Evolutionary conservation across 1,140 invertebrate genomes (phyloP).

Genomic region (Neodiprion virginianus): DNA sequence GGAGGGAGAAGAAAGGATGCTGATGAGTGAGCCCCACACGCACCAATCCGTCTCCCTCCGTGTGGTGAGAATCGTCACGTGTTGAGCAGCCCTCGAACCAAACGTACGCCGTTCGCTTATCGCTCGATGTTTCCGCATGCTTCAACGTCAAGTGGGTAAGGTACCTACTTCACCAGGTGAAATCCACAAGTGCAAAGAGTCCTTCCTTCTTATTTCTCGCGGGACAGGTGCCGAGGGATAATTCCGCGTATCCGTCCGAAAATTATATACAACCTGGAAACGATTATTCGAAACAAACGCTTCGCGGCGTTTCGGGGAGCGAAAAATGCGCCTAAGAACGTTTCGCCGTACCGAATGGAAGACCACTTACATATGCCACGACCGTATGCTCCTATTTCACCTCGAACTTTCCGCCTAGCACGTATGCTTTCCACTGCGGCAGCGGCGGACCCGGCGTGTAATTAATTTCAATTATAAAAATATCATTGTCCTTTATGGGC

Average conservation of each 20-base stretch:
- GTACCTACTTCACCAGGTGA: neutral
- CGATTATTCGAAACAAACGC: neutral
- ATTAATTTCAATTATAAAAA: conserved; percentile 65
- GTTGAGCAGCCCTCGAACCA: neutral
- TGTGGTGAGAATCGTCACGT: neutral
- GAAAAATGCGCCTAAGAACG: neutral
- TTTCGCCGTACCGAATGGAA: neutral
- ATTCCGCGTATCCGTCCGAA: too few species aligned
- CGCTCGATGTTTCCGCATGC: neutral
- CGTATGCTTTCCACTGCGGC: neutral
- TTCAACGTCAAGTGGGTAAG: neutral
- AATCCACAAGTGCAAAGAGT: neutral
- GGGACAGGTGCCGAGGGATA: neutral
- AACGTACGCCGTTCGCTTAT: neutral
- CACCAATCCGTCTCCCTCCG: neutral
- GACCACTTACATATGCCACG: neutral
- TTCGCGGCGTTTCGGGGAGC: neutral
- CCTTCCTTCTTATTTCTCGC: neutral
- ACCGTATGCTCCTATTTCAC: neutral
- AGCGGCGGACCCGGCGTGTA: conserved; percentile 34
- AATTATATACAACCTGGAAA: neutral
- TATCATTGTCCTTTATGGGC: conserved; percentile 59
- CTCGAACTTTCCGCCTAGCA: neutral
- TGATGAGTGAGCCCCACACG: conserved; percentile 5
- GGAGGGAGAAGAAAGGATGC: conserved; percentile 1